Evolutionary conservation across 2,888 invertebrate species (phyloP).

Genomic region (Escarpia spicata): DNA sequence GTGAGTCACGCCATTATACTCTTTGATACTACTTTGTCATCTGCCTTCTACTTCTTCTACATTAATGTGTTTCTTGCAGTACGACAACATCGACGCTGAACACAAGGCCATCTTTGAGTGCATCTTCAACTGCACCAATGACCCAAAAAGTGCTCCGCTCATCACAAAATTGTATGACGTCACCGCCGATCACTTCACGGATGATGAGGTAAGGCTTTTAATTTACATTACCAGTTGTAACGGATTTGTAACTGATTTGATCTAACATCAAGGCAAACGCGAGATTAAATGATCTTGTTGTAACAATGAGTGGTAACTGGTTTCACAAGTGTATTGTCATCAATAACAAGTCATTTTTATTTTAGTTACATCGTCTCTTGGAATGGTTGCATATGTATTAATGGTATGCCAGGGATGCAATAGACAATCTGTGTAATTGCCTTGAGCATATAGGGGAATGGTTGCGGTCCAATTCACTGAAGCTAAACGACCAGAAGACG

Average conservation of each 20-base stretch:
- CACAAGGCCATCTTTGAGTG: conserved; percentile 37
- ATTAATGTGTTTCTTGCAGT: conserved; percentile 20
- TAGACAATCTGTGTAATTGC: no score
- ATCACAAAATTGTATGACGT: conserved; percentile 26
- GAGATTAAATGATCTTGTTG: neutral
- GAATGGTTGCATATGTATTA: neutral
- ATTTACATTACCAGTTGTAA: neutral
- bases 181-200: conserved; percentile 30
- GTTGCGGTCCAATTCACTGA: no score
- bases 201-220: conserved; percentile 32
- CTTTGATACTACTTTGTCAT: no score
- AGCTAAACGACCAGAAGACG: no score
- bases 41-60: neutral
- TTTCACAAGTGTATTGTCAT: neutral
- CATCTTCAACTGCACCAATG: conserved; percentile 32
- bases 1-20: no score
- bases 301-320: neutral
- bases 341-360: neutral
- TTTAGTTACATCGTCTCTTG: neutral
- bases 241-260: neutral
- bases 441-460: no score
- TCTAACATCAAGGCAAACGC: neutral
- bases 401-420: neutral
- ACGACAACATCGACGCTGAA: conserved; percentile 34
- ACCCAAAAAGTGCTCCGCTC: conserved; percentile 20